Evolutionary conservation across 2,797 vertebrate species (phyloP), one percentile per base, ranked within the genome.

Genomic region (Heteromormyrus szaboi): DNA sequence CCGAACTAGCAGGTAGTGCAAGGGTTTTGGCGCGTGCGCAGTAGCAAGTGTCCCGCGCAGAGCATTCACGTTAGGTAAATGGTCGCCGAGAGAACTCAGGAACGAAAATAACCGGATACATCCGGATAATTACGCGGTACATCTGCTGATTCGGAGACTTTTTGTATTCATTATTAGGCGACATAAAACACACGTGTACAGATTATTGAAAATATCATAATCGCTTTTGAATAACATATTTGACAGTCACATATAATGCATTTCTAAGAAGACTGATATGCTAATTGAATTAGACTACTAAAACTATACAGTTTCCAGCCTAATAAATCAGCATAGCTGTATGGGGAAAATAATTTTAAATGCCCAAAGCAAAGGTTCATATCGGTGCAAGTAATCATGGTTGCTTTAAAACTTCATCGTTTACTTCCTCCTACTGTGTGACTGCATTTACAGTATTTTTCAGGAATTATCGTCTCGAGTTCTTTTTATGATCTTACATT

Each of bases 1-100:
- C 79, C 87, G 65, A 83, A 87, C 85, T 44, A 41, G 88, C 90
- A 91, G 89, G 89, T 91, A 90, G 86, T 17, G 88, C 50, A 19
- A 37, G 85, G 51, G 51, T 25, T 72, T 46, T 14, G 4, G 68
- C 54, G 89, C 90, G 68, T 91, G 90, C 90, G 90, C 89, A 83
- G 53, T 90, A 72, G 33, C 85, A 33, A 19, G 17, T 33, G 84
- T 86, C 54, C 50, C 88, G 86, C 17, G 51, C 68, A 85, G 84
- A 90, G 44, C 86, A 87, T 44, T 87, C 79, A 84, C 22, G n/a
- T 85, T 85, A 37, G 44, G 76, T 85, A 85, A 65, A 65, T 88
- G 51, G 56, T 68, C 14, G 46, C 33, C 68, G 33, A 72, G 65
- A 37, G 29, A 72, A 37, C 65, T 14, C 12, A 37, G 12, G 29